Base-by-base conservation (phyloP, 2,888 invertebrate species). In the Pseudococcus jackbeardsleyi region DNA sequence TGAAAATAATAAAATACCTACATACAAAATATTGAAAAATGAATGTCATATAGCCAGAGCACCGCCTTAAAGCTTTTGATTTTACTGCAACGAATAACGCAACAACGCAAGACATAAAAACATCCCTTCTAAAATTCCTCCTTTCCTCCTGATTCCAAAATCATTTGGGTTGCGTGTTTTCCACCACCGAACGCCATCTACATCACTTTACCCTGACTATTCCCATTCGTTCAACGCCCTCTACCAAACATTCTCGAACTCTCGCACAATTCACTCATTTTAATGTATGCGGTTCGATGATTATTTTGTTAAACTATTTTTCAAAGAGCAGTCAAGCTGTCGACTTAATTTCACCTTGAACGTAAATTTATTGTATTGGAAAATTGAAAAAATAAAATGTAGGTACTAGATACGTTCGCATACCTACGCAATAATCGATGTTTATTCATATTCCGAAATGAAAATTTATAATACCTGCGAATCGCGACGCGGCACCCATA, bases 291-390 rank as follows among this genome's bases (percentile, higher is more conserved):
- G 59, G 59, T 59, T 59, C 59, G 19, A 54, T 19, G 19, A 59
- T 59, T 59, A 59, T 59, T 59, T 59, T 59, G 54, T 59, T 59
- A 19, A 5, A 59, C 19, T 59, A 19, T 59, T 59, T 54, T 19
- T 59, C 59, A 59, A 59, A 59, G 59, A 59, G 59, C 59, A 59
- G 59, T 19, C 19, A 19, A n/a, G 19, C 59, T 59, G 59, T 19
- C 59, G 59, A 59, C 59, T 59, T 19, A n/a, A 59, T 59, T 59
- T 59, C 59, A 59, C 59, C 59, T 59, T 59, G 59, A 59, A 59
- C 59, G 19, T 59, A 59, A 59, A 59, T 59, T 59, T 59, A 59
- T 59, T 59, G 59, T 59, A 59, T 59, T 59, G 9, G 59, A 59
- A 59, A 59, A 59, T 59, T 59, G 9, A 59, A 59, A 50, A 54